Percentiles rank a stretch among this genome's conserved stretches.
Conservation (phyloP, 2,797 vertebrate species). For the Smutsia temminckii region DNA sequence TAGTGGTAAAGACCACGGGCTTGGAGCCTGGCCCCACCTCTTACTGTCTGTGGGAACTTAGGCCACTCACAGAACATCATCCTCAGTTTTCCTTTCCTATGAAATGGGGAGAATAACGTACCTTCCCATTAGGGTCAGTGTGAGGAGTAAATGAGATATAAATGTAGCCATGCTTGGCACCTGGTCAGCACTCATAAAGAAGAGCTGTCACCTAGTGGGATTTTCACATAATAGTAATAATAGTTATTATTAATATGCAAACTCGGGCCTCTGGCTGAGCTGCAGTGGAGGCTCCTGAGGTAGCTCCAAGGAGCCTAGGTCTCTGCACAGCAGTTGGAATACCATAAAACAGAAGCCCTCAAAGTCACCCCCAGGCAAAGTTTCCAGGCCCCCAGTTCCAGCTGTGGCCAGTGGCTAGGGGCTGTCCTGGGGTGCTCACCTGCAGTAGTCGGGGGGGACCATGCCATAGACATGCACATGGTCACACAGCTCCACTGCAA, state of each 20-base stretch:
- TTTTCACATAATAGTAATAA: neutral
- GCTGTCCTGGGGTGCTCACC: conserved; percentile 83
- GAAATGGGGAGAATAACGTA: neutral
- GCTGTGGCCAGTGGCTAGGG: accelerated
- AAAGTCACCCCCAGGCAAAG: neutral
- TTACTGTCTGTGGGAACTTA: neutral
- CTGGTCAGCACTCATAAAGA: neutral
- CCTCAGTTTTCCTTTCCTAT: neutral
- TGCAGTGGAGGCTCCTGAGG: neutral
- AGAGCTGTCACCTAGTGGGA: neutral
- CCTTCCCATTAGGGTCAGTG: neutral
- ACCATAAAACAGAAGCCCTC: neutral
- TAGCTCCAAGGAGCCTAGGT: neutral
- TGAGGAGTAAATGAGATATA: neutral
- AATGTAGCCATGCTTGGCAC: neutral
- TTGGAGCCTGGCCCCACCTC: neutral
- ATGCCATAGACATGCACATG: conserved; percentile 96
- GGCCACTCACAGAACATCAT: neutral
- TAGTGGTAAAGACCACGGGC: neutral
- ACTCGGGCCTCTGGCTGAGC: neutral
- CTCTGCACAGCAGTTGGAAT: neutral
- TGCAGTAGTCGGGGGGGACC: conserved; percentile 95
- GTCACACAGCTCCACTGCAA: conserved; percentile 95
- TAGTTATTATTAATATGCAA: neutral
- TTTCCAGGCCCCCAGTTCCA: neutral